Conservation (phyloP, 2,113 vertebrate species). For the Motacilla alba region DNA sequence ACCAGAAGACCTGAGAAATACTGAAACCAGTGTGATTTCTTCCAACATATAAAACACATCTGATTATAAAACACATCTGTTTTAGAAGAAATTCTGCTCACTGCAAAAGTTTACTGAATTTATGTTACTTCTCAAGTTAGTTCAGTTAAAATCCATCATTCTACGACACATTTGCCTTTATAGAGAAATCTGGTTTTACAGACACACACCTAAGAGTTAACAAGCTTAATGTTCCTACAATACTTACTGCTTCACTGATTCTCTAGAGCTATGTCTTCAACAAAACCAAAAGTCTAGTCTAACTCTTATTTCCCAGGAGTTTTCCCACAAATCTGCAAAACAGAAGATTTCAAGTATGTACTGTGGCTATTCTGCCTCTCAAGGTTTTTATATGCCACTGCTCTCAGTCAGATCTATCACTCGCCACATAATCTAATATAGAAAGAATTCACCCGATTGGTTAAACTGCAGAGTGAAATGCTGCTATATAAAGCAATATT, state of each 20-base stretch:
- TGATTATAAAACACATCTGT: background rate
- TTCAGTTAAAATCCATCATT: background rate
- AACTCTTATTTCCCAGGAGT: background rate
- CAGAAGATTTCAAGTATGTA: background rate
- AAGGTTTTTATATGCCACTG: slow-evolving; percentile 32
- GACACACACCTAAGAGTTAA: background rate
- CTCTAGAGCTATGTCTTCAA: background rate
- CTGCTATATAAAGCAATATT: slow-evolving; percentile 64
- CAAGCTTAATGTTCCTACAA: background rate
- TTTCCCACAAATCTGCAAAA: background rate
- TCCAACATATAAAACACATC: background rate
- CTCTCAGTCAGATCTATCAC: slow-evolving; percentile 44
- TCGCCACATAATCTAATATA: slow-evolving; percentile 62
- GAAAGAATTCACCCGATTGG: slow-evolving; percentile 53
- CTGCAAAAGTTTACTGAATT: background rate
- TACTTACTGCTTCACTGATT: slow-evolving; percentile 53
- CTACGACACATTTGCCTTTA: background rate
- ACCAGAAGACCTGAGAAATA: background rate
- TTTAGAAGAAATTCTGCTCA: background rate
- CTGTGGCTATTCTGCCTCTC: background rate
- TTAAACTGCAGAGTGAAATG: slow-evolving; percentile 18
- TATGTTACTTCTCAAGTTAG: background rate
- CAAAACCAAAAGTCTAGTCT: slow-evolving; percentile 6
- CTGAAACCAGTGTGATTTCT: background rate
- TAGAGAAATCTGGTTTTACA: background rate